Evolutionary conservation across 2,113 vertebrate genomes (phyloP).

Genomic region (Scolopax mira): DNA sequence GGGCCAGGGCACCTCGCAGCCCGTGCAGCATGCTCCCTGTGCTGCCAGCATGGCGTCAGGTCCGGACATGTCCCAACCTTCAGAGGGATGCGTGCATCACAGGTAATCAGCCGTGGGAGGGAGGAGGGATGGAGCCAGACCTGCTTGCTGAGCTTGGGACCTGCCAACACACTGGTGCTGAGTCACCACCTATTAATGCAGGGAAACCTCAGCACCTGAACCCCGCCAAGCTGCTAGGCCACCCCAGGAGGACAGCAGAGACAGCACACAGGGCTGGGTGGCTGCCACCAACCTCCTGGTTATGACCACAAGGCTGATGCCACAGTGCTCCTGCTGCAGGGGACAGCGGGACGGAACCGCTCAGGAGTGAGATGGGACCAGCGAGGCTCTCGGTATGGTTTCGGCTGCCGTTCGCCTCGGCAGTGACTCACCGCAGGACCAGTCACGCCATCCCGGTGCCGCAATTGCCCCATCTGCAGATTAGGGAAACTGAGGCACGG

Average conservation of each 20-base stretch:
- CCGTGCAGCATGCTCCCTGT: background rate
- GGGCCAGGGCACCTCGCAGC: background rate
- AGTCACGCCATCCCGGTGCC: conserved; percentile 47
- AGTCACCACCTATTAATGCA: conserved; percentile 62
- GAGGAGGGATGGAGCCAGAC: conserved; percentile 67
- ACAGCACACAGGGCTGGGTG: background rate
- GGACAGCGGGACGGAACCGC: background rate
- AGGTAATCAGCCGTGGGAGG: conserved; percentile 58
- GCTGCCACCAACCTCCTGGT: background rate
- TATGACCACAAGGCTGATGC: background rate
- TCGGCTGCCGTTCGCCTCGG: background rate
- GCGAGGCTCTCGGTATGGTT: background rate
- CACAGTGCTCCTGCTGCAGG: background rate
- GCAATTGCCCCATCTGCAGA: conserved; percentile 59
- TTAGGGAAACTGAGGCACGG: conserved; percentile 70
- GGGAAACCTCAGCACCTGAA: conserved; percentile 62
- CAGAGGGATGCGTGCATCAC: conserved; percentile 39
- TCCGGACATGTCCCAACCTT: conserved; percentile 46
- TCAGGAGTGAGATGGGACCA: background rate
- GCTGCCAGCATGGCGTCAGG: conserved; percentile 10
- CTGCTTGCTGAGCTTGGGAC: conserved; percentile 59
- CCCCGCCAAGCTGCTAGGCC: background rate
- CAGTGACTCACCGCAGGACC: conserved; percentile 41
- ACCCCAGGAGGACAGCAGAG: background rate
- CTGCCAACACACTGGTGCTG: conserved; percentile 52